Evolutionary conservation across 2,888 invertebrate species (phyloP).

Genomic region (Formica aserva): DNA sequence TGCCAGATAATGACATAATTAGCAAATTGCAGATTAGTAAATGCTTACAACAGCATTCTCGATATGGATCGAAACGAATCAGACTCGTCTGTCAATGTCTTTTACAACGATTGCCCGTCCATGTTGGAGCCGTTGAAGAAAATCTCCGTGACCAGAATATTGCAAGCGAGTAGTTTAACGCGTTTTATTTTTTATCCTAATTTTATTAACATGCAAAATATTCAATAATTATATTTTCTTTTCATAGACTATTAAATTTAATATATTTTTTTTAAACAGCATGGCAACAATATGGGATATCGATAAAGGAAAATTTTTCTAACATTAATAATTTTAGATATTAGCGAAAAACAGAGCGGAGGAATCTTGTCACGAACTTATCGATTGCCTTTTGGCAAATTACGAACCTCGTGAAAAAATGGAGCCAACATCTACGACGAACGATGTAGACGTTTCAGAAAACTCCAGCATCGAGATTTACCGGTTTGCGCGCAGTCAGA

Average conservation of each 20-base stretch:
- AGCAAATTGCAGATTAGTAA: conserved; percentile 87
- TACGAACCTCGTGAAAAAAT: conserved; percentile 88
- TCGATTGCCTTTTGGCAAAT: conserved; percentile 90
- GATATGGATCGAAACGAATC: conserved; percentile 88
- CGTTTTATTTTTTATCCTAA: background rate
- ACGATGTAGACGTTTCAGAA: conserved; percentile 87
- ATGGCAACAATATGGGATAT: background rate
- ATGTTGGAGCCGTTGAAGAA: conserved; percentile 90
- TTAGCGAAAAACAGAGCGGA: conserved; percentile 90
- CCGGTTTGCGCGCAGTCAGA: conserved; percentile 78
- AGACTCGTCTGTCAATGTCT: conserved; percentile 88
- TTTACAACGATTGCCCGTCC: conserved; percentile 92
- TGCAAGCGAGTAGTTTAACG: conserved; percentile 88
- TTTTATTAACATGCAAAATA: background rate
- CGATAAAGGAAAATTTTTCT: background rate
- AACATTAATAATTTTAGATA: conserved; percentile 84
- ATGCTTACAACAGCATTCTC: conserved; percentile 88
- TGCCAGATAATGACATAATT: background rate
- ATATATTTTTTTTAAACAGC: background rate
- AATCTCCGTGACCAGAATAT: conserved; percentile 90
- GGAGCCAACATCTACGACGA: conserved; percentile 84
- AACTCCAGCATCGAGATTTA: conserved; percentile 91
- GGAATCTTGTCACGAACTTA: conserved; percentile 90
- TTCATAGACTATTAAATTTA: background rate
- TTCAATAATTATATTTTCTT: background rate